A percentile compares a stretch with the other conserved stretches of the same genome.
These are phyloP conservation scores for Promerops cafer DNA, from an alignment of 2,113 vertebrate species.

Conservation along the genomic window DNA sequence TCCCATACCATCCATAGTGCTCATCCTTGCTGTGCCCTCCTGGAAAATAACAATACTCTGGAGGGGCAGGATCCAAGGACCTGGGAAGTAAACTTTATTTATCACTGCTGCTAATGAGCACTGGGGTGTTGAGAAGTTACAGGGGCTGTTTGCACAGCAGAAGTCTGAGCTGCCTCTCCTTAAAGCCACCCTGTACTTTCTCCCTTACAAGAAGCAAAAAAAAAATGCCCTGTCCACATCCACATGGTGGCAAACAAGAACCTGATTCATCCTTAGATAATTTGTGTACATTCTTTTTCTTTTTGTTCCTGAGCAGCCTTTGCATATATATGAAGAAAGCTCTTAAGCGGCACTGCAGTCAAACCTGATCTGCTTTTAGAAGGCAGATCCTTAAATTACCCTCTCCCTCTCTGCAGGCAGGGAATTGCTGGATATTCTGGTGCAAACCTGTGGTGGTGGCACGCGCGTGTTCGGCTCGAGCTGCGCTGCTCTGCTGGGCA, in stretches of 20 bases:
- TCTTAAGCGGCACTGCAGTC: slow-evolving; percentile 30
- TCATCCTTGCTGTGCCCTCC: neutral
- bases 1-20: rapidly evolving
- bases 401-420: slow-evolving; percentile 23
- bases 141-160: neutral
- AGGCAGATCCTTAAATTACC: slow-evolving; percentile 52
- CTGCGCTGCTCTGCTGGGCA: neutral
- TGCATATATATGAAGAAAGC: slow-evolving; percentile 46
- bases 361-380: slow-evolving; percentile 62
- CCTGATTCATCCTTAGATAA: slow-evolving; percentile 29
- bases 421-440: neutral
- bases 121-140: neutral
- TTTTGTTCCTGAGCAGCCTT: neutral
- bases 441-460: neutral
- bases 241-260: neutral
- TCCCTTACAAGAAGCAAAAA: neutral
- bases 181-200: neutral
- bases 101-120: neutral
- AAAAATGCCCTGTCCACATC: neutral
- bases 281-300: neutral
- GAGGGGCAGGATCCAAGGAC: neutral
- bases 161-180: neutral
- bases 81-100: neutral
- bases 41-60: neutral
- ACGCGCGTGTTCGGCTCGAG: rapidly evolving